A percentile compares a stretch with the other conserved stretches of the same genome.
phyloP scores from a whole-genome alignment of 2,888 invertebrate species.

The Mythimna albipuncta region DNA sequence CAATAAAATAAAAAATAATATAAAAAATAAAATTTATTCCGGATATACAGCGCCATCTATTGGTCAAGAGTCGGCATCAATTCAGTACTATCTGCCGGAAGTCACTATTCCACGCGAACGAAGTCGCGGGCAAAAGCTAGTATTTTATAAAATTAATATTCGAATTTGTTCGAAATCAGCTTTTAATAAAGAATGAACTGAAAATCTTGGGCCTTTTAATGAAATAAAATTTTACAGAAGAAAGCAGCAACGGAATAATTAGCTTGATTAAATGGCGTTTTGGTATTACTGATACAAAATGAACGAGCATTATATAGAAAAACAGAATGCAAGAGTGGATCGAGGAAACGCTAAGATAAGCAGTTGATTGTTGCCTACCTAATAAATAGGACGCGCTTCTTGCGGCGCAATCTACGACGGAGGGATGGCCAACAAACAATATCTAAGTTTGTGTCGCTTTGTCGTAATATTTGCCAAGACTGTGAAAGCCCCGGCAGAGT shows the following conservation, averaged over 20 bases:
- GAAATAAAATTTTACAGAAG: conserved; percentile 14
- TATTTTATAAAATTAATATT: too few relatives aligned
- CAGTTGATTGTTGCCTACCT: conserved; percentile 36
- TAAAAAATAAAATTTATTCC: too few relatives aligned
- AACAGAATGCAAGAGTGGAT: background rate
- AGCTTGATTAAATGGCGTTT: conserved; percentile 2
- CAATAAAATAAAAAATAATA: too few relatives aligned
- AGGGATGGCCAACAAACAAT: conserved; percentile 84
- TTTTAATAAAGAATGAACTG: background rate
- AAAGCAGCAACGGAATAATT: conserved; percentile 7
- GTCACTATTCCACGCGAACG: too few relatives aligned
- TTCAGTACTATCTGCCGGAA: too few relatives aligned
- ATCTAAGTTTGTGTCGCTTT: conserved; percentile 85
- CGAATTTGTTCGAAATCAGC: background rate
- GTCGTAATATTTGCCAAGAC: conserved; percentile 84
- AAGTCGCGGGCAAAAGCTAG: too few relatives aligned
- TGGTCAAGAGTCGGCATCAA: too few relatives aligned
- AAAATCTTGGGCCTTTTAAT: background rate
- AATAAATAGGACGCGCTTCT: conserved; percentile 49
- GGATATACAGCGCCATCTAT: too few relatives aligned
- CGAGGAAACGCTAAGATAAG: conserved; percentile 27
- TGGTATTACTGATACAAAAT: conserved; percentile 1
- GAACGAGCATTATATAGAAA: background rate
- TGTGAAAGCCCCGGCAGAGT: conserved; percentile 78
- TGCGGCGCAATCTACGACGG: conserved; percentile 69